Evolutionary conservation across 2,888 invertebrate genomes (phyloP).

Genomic region (Spodoptera exigua): DNA sequence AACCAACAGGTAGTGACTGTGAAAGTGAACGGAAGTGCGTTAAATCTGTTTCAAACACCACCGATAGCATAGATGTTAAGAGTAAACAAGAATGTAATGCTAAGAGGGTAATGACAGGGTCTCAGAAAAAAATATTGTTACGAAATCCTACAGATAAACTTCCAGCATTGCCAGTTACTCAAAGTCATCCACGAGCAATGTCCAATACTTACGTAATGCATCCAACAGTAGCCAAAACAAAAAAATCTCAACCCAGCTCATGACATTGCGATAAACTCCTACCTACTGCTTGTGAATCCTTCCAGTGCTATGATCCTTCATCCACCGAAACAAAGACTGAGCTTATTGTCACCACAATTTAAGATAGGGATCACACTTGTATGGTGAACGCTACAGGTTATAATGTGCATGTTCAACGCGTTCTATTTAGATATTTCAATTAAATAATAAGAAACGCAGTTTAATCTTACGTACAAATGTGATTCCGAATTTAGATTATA

Average conservation of each 20-base stretch:
- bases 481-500: conserved; percentile 46
- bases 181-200: conserved; percentile 89
- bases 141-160: conserved; percentile 94
- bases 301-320: conserved; percentile 85
- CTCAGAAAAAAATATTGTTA: conserved; percentile 84
- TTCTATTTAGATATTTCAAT: too few relatives aligned
- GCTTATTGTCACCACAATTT: conserved; percentile 53
- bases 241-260: conserved; percentile 84
- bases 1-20: conserved; percentile 81
- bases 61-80: conserved; percentile 84
- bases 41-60: conserved; percentile 82
- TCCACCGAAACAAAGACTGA: conserved; percentile 85
- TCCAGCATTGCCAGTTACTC: conserved; percentile 90
- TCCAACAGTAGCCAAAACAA: conserved; percentile 81
- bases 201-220: conserved; percentile 92
- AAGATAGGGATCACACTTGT: conserved; percentile 52
- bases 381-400: background rate
- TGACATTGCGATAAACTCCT: conserved; percentile 70
- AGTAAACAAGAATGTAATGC: conserved; percentile 86
- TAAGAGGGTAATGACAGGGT: conserved; percentile 92
- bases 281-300: conserved; percentile 81
- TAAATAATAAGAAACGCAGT: background rate
- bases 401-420: too few relatives aligned
- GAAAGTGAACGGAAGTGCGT: conserved; percentile 83
- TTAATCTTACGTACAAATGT: conserved; percentile 36